Base-by-base conservation (phyloP, 2,797 vertebrate species). In the Apodemus agrarius region DNA sequence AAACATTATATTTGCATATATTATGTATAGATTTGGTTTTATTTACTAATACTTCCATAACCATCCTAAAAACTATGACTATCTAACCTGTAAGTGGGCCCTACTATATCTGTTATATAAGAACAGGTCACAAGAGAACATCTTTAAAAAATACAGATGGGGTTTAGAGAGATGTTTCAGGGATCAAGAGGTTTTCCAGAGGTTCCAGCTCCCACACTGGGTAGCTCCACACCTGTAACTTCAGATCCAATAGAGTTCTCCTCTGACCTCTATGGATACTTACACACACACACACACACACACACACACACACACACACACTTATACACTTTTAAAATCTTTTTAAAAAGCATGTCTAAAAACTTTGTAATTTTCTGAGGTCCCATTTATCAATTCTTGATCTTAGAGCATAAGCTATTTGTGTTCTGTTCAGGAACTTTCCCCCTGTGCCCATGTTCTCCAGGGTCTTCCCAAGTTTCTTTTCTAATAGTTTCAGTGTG, bases 111-210 rank as follows among this genome's bases (percentile, higher is more conserved):
- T 63, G 40, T 79, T 67, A 65, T 29, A 12, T 46, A 46, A 74
- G 72, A 8, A 49, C 31, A 65, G 4, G 21, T 52, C 46, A 75
- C n/a, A 21, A 78, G 37, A 74, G 26, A 91, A 89, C 24, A 43
- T 69, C 9, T 16, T 63, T 67, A 52, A 14, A 69, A 52, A n/a
- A n/a, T 24, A 24, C 63, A 67, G 8, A 46, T 84, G 7, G 37
- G 26, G 9, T 40, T 29, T 21, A 13, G 4, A 3, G 6, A 26
- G 6, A 26, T 4, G 7, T 3, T 22, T 29, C n/a, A 17, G n/a
- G 54, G n/a, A 24, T 59, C n/a, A 40, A 82, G 54, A 82, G 6
- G 6, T 26, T 37, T 57, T 37, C 52, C 34, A 81, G 34, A 52
- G 8, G 46, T 79, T 46, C 9, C 31, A 79, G 29, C 76, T 52